Percentiles rank a stretch among this genome's conserved stretches.
These are phyloP conservation scores for Antennarius maculatus DNA, from an alignment of 2,797 vertebrate genomes.

Conservation along the genomic window DNA sequence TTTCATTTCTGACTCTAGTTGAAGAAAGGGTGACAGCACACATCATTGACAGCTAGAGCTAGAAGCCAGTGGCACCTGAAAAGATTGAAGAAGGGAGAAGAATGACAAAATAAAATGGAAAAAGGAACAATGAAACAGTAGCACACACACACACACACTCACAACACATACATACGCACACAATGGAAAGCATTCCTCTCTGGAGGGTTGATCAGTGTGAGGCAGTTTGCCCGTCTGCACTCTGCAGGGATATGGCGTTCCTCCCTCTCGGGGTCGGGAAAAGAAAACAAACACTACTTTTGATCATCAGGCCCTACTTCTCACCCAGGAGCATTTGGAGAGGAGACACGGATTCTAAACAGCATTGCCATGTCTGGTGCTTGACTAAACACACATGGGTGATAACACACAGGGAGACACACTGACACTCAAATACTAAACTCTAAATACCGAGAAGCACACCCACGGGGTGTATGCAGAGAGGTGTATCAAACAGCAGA, in stretches of 20 bases:
- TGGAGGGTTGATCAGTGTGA: constrained; percentile 89
- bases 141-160: constrained; percentile 43
- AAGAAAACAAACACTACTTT: constrained; percentile 85
- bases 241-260: constrained; percentile 88
- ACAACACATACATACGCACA: constrained; percentile 47
- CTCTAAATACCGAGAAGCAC: constrained; percentile 49
- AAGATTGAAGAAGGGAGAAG: constrained; percentile 59
- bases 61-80: constrained; percentile 87
- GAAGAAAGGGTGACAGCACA: constrained; percentile 87
- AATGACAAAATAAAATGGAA: constrained; percentile 44
- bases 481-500: constrained; percentile 64
- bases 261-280: constrained; percentile 83
- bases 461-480: constrained; percentile 49
- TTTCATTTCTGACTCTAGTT: constrained; percentile 80
- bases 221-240: constrained; percentile 83
- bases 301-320: constrained; percentile 84
- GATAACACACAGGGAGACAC: constrained; percentile 59
- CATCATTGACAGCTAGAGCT: constrained; percentile 87
- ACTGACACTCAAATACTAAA: constrained; percentile 47
- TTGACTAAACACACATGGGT: constrained; percentile 67
- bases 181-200: constrained; percentile 77
- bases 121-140: constrained; percentile 67
- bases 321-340: constrained; percentile 76
- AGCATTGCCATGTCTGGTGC: constrained; percentile 51
- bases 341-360: constrained; percentile 73